These are phyloP conservation scores for Cepaea hortensis DNA, from an alignment of 2,888 invertebrate species.

Conservation along the genomic window DNA sequence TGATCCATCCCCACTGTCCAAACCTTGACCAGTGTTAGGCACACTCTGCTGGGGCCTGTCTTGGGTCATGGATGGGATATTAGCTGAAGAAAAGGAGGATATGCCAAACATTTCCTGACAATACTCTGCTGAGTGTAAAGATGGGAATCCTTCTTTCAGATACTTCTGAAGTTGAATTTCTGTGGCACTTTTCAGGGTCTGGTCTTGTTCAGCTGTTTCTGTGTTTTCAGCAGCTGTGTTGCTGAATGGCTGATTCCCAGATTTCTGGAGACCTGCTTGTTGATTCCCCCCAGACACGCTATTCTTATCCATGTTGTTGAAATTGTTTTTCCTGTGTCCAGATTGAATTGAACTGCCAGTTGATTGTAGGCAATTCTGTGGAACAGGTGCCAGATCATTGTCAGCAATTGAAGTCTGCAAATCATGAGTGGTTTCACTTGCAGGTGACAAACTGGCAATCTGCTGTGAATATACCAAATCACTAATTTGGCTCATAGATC, in stretches of 20 bases:
- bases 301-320: neutral
- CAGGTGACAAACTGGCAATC: neutral
- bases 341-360: neutral
- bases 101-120: neutral
- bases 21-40: neutral
- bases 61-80: neutral
- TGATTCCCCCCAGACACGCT: neutral
- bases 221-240: neutral
- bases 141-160: conserved; percentile 4
- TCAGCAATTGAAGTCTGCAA: neutral
- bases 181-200: neutral
- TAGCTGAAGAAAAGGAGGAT: neutral
- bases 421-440: no score
- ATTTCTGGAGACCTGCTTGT: neutral
- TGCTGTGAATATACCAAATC: neutral
- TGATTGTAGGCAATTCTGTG: neutral
- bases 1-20: neutral
- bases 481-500: neutral
- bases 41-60: neutral
- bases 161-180: neutral
- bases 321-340: no score
- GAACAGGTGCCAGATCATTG: no score
- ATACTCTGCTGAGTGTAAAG: neutral
- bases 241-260: neutral
- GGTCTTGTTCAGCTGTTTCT: neutral